These are phyloP conservation scores for Drosophila insularis DNA, from an alignment of 1,140 invertebrate genomes.

Conservation along the genomic window DNA sequence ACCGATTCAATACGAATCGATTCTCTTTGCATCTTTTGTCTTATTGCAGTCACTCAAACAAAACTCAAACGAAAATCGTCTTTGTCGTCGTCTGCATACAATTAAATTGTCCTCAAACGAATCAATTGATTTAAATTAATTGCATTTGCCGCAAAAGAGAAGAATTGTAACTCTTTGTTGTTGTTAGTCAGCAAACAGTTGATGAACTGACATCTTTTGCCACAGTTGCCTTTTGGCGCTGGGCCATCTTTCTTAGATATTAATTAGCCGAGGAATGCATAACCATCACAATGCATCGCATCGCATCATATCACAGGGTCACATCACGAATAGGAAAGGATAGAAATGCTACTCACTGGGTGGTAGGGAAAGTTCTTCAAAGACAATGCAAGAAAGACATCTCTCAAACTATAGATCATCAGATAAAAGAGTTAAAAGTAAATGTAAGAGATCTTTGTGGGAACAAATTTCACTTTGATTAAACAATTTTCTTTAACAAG, in stretches of 20 bases:
- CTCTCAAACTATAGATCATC: neutral
- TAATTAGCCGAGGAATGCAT: conserved; percentile 66
- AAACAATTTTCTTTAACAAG: neutral
- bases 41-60: conserved; percentile 17
- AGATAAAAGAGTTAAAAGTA: neutral
- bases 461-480: neutral
- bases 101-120: conserved; percentile 82
- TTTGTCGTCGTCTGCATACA: conserved; percentile 63
- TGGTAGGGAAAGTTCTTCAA: neutral
- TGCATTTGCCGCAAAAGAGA: conserved; percentile 78
- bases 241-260: conserved; percentile 35
- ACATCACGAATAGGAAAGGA: neutral
- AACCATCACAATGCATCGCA: neutral
- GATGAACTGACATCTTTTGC: conserved; percentile 45
- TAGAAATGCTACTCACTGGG: conserved; percentile 3
- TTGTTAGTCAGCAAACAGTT: conserved; percentile 2
- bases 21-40: conserved; percentile 30
- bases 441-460: conserved; percentile 3
- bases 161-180: conserved; percentile 29
- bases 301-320: neutral
- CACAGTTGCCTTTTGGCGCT: conserved; percentile 52
- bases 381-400: neutral
- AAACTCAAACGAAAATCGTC: conserved; percentile 7
- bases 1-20: conserved; percentile 17
- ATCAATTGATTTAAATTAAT: conserved; percentile 82